Conservation (phyloP, 2,888 invertebrate species). For the Myopa tessellatipennis region DNA sequence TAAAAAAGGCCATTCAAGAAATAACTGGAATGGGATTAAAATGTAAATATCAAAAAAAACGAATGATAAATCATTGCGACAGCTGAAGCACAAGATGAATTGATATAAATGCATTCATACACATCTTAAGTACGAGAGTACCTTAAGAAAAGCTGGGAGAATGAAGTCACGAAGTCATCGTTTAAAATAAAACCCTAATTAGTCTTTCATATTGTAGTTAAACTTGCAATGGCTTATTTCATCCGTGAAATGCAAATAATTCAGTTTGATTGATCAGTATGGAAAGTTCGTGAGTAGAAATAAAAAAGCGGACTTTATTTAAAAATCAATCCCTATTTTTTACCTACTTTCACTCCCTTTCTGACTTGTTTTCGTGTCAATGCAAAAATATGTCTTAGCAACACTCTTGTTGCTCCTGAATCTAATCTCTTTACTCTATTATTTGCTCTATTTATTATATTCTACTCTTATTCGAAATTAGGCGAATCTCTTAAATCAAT, state of each 20-base stretch:
- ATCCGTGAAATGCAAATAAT: background rate
- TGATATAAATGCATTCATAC: background rate
- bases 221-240: no score
- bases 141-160: background rate
- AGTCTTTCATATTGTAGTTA: no score
- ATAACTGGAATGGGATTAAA: slow-evolving; percentile 12
- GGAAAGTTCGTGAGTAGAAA: background rate
- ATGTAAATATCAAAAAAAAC: background rate
- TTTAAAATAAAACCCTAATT: background rate
- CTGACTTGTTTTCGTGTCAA: no score
- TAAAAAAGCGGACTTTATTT: background rate
- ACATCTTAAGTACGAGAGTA: no score
- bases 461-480: no score
- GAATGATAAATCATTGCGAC: slow-evolving; percentile 25
- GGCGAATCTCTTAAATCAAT: no score
- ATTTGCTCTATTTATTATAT: background rate
- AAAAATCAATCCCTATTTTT: background rate
- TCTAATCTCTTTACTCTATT: no score
- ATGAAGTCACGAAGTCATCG: background rate
- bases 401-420: no score
- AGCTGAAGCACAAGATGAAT: slow-evolving; percentile 20
- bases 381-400: no score
- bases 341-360: background rate
- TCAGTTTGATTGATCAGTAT: no score
- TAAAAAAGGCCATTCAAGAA: background rate